Percentiles rank a stretch among this genome's conserved stretches.
phyloP scores from a whole-genome alignment of 2,113 vertebrate genomes.

The Sciurus niger region DNA sequence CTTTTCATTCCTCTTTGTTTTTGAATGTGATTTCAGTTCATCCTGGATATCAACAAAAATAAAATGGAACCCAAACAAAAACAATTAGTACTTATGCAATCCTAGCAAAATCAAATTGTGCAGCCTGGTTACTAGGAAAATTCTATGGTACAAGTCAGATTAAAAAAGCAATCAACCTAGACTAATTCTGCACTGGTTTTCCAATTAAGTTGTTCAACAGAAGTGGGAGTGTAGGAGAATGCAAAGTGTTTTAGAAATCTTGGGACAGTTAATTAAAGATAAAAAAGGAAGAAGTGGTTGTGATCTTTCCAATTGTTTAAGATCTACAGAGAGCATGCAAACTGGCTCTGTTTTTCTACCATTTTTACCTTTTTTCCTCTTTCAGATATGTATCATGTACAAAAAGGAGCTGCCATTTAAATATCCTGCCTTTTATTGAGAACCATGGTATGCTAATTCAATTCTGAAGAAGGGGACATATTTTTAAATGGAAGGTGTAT shows the following conservation, averaged over 20 bases:
- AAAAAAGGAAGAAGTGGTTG: conserved; percentile 3
- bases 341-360: not conserved
- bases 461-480: not conserved
- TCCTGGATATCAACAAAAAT: not conserved
- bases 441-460: not conserved
- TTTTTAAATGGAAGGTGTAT: not conserved
- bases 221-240: not conserved
- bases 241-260: conserved; percentile 3
- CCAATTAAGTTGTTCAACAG: not conserved
- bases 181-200: conserved; percentile 47
- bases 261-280: not conserved
- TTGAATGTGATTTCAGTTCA: conserved; percentile 5
- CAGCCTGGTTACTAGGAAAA: conserved; percentile 52
- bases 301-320: not conserved
- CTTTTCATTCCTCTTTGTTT: not conserved
- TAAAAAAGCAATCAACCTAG: conserved; percentile 8
- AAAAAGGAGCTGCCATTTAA: conserved; percentile 3
- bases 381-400: conserved; percentile 36
- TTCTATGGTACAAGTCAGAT: not conserved
- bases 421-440: conserved; percentile 42
- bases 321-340: not conserved
- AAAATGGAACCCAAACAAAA: not conserved
- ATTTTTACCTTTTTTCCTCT: not conserved
- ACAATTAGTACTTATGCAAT: conserved; percentile 19
- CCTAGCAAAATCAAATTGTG: conserved; percentile 37